A percentile compares a stretch with the other conserved stretches of the same genome.
Evolutionary conservation across 2,113 vertebrate species (phyloP).

Genomic region (Vulpes vulpes): DNA sequence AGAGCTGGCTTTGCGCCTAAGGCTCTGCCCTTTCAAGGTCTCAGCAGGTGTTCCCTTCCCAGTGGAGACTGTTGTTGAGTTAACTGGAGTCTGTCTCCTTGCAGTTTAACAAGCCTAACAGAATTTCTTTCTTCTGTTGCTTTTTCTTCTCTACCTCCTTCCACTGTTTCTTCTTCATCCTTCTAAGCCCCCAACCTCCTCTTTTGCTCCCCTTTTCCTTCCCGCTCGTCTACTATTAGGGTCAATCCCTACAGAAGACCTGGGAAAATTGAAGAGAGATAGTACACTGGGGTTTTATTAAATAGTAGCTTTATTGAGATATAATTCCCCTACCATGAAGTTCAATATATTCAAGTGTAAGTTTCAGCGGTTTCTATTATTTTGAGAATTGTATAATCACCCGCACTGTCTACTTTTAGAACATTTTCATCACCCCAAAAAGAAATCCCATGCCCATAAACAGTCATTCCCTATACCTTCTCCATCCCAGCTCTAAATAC

Average conservation of each 20-base stretch:
- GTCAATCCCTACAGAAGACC: not conserved
- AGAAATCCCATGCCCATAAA: not conserved
- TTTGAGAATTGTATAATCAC: not conserved
- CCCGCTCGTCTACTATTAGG: not conserved
- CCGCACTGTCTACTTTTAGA: not conserved
- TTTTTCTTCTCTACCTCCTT: not conserved
- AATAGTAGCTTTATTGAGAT: not conserved
- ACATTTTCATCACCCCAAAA: not conserved
- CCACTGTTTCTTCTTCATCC: not conserved
- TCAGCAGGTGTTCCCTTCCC: not conserved
- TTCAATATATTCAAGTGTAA: not conserved
- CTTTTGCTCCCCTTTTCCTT: not conserved
- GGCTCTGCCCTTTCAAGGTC: not conserved
- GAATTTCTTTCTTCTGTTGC: not conserved
- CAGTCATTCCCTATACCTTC: not conserved
- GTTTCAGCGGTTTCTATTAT: not conserved
- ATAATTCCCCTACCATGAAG: not conserved
- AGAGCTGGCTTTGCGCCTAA: not conserved
- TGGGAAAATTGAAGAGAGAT: not conserved
- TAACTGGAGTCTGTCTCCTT: not conserved
- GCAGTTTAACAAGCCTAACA: not conserved
- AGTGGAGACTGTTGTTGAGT: not conserved
- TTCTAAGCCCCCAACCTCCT: not conserved
- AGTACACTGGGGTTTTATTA: not conserved
- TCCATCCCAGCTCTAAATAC: accelerated